Percentiles rank a stretch among this genome's conserved stretches.
These are phyloP conservation scores for Altica lythri DNA, from an alignment of 2,888 invertebrate genomes.

Conservation along the genomic window DNA sequence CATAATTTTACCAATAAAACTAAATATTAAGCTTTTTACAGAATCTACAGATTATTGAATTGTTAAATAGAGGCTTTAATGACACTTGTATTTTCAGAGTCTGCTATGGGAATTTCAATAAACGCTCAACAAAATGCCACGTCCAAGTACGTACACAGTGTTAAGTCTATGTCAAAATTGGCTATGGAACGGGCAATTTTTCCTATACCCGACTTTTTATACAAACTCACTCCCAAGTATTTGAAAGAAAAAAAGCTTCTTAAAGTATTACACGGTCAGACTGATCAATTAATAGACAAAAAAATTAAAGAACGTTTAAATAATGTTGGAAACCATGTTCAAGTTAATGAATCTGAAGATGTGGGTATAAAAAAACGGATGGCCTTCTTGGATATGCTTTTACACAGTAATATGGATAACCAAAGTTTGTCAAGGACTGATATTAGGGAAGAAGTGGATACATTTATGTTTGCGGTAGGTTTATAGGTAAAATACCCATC, in stretches of 20 bases:
- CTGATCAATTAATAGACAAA: slow-evolving; percentile 23
- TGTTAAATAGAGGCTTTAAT: too few relatives aligned
- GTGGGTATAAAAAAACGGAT: slow-evolving; percentile 65
- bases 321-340: too few relatives aligned
- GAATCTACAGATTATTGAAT: too few relatives aligned
- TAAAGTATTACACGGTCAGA: slow-evolving; percentile 13
- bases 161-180: slow-evolving; percentile 59
- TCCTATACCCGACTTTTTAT: slow-evolving; percentile 59
- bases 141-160: slow-evolving; percentile 74
- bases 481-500: too few relatives aligned
- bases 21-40: too few relatives aligned
- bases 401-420: slow-evolving; percentile 65
- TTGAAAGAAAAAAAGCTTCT: slow-evolving; percentile 52
- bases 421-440: slow-evolving; percentile 62
- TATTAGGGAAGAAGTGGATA: slow-evolving; percentile 71
- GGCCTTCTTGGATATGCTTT: slow-evolving; percentile 69
- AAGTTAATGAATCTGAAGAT: too few relatives aligned
- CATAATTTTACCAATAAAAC: too few relatives aligned
- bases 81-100: slow-evolving; percentile 67
- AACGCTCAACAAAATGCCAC: slow-evolving; percentile 71
- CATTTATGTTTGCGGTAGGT: slow-evolving; percentile 70
- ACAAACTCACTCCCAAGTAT: slow-evolving; percentile 64
- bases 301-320: slow-evolving; percentile 55
- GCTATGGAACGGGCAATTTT: slow-evolving; percentile 42
- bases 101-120: slow-evolving; percentile 79